phyloP scores from a whole-genome alignment of 2,797 vertebrate genomes.

The Luscinia megarhynchos region DNA sequence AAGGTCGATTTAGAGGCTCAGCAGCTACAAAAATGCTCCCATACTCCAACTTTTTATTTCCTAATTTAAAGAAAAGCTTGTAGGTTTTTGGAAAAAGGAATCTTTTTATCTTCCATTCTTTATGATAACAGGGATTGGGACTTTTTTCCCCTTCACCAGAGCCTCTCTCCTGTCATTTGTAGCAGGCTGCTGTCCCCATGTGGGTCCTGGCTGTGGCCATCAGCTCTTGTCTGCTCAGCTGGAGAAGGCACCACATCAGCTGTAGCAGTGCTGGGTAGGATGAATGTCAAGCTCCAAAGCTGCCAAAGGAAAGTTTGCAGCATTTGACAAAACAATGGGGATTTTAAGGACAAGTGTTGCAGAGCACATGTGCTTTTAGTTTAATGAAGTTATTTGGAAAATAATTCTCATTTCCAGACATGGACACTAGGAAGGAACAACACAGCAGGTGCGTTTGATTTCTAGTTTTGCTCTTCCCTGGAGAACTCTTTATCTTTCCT shows the following conservation, averaged over 20 bases:
- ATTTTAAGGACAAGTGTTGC: background rate
- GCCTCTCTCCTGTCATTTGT: background rate
- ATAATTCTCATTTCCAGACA: background rate
- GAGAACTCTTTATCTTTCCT: background rate
- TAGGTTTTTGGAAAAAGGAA: rapidly evolving
- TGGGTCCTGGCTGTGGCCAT: background rate
- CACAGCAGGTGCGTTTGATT: background rate
- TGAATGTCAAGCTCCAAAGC: too few relatives aligned
- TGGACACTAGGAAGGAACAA: background rate
- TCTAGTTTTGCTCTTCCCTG: background rate
- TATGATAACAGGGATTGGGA: rapidly evolving
- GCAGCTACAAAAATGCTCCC: background rate
- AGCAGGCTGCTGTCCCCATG: background rate
- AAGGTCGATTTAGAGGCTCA: background rate
- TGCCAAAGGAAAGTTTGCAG: background rate
- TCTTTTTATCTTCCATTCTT: background rate
- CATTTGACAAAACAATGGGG: background rate
- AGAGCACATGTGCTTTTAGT: background rate
- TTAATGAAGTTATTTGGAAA: background rate
- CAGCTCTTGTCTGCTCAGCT: background rate
- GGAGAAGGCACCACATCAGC: background rate
- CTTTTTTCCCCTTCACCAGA: background rate
- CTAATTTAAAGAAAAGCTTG: background rate
- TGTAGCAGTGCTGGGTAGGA: background rate
- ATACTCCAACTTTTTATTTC: background rate